Evolutionary conservation across 2,888 invertebrate species (phyloP).

Genomic region (Nycteola revayana): DNA sequence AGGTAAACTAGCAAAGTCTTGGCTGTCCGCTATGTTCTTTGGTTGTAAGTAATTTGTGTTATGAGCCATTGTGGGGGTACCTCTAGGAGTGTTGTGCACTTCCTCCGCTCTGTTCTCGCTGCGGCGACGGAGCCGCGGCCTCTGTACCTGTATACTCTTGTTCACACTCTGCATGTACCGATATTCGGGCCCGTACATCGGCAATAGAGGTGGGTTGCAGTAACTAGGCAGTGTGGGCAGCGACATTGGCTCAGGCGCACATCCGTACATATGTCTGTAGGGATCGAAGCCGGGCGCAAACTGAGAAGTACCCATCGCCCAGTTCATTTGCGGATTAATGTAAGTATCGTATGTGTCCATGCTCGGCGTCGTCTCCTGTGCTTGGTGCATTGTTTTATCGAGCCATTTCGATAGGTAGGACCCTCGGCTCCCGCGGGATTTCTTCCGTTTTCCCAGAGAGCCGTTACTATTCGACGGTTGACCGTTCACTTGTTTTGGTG

Average conservation of each 20-base stretch:
- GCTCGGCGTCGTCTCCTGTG: conserved; percentile 62
- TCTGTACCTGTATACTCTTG: conserved; percentile 61
- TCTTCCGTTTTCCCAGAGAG: conserved; percentile 75
- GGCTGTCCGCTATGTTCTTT: conserved; percentile 67
- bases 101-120: conserved; percentile 58
- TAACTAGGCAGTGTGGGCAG: conserved; percentile 83
- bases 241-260: conserved; percentile 83
- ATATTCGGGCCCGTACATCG: conserved; percentile 56
- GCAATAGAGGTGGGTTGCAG: conserved; percentile 60
- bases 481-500: conserved; percentile 71
- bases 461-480: conserved; percentile 61
- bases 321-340: conserved; percentile 53
- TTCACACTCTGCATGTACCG: conserved; percentile 58
- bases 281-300: conserved; percentile 70
- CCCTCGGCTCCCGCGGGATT: conserved; percentile 65
- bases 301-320: conserved; percentile 56
- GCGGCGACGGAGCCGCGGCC: conserved; percentile 55
- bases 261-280: conserved; percentile 78
- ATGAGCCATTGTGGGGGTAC: conserved; percentile 29
- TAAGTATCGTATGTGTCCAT: conserved; percentile 65
- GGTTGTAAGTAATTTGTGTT: conserved; percentile 60
- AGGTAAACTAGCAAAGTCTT: conserved; percentile 86
- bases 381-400: conserved; percentile 72
- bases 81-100: conserved; percentile 47
- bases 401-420: conserved; percentile 77